Percentiles rank a stretch among this genome's conserved stretches.
Conservation (phyloP, 2,888 invertebrate genomes). For the Drosophila tanythrix region DNA sequence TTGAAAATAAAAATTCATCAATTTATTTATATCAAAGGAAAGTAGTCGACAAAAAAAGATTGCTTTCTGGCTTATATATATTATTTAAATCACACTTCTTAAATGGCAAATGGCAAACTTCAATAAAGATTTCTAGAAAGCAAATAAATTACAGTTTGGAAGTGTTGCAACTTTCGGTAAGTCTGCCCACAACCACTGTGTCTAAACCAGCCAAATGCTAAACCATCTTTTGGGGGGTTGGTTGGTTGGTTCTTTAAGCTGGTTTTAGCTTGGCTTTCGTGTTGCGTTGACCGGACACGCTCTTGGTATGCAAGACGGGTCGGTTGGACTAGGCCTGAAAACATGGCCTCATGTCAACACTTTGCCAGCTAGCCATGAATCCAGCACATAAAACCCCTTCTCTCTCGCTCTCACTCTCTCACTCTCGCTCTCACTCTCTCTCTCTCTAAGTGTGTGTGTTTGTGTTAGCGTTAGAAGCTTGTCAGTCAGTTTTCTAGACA, state of each 20-base stretch:
- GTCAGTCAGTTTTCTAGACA: conserved; percentile 57
- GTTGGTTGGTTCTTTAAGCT: conserved; percentile 6
- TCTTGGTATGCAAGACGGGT: conserved; percentile 5
- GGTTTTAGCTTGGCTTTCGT: conserved; percentile 56
- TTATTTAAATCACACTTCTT: background rate
- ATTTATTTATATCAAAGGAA: background rate
- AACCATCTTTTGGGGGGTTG: conserved; percentile 7
- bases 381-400: conserved; percentile 22
- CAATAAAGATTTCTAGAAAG: background rate
- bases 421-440: background rate
- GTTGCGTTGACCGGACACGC: conserved; percentile 29
- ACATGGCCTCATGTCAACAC: conserved; percentile 73
- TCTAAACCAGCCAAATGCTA: background rate
- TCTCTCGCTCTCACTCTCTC: background rate
- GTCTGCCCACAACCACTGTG: background rate
- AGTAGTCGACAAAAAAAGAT: background rate
- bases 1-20: background rate
- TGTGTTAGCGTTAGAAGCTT: conserved; percentile 36
- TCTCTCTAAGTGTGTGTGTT: conserved; percentile 10
- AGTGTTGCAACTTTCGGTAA: background rate
- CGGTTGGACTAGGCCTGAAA: conserved; percentile 37
- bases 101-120: no score
- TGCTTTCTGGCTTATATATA: background rate
- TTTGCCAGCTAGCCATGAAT: conserved; percentile 54
- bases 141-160: background rate